Conservation (phyloP, 2,113 vertebrate genomes). For the Semicossyphus pulcher region DNA sequence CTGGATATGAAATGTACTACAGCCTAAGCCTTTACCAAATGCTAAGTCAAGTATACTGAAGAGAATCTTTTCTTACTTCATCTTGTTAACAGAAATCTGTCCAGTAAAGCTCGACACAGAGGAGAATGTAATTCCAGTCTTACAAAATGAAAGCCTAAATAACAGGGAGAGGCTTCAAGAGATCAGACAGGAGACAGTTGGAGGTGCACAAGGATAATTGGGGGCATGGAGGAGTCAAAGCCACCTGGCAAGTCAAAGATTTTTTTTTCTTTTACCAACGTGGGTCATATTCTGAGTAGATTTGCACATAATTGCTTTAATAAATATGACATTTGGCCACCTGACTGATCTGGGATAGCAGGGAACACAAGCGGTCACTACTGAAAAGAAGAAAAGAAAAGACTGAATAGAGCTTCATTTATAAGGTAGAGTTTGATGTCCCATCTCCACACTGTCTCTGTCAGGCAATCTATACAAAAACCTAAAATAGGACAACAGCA, state of each 20-base stretch:
- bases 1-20: slow-evolving; percentile 7
- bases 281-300: slow-evolving; percentile 5
- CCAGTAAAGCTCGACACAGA: slow-evolving; percentile 18
- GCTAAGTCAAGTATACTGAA: slow-evolving; percentile 14
- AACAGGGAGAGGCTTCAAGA: slow-evolving; percentile 41
- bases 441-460: neutral
- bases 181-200: slow-evolving; percentile 32
- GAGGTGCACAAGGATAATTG: slow-evolving; percentile 61
- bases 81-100: slow-evolving; percentile 35
- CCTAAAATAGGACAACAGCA: neutral
- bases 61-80: slow-evolving; percentile 20
- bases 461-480: neutral
- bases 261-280: neutral
- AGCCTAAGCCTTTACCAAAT: slow-evolving; percentile 16
- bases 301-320: neutral
- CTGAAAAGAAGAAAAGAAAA: neutral
- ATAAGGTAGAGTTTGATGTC: neutral
- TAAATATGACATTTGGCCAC: slow-evolving; percentile 13
- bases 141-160: slow-evolving; percentile 38
- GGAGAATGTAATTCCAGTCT: slow-evolving; percentile 38
- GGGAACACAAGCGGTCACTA: slow-evolving; percentile 3
- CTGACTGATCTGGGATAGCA: neutral
- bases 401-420: neutral
- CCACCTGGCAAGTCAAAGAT: slow-evolving; percentile 21
- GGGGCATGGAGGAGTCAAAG: slow-evolving; percentile 51